A percentile compares a stretch with the other conserved stretches of the same genome.
phyloP scores from a whole-genome alignment of 2,113 vertebrate genomes.

The Oncorhynchus keta region DNA sequence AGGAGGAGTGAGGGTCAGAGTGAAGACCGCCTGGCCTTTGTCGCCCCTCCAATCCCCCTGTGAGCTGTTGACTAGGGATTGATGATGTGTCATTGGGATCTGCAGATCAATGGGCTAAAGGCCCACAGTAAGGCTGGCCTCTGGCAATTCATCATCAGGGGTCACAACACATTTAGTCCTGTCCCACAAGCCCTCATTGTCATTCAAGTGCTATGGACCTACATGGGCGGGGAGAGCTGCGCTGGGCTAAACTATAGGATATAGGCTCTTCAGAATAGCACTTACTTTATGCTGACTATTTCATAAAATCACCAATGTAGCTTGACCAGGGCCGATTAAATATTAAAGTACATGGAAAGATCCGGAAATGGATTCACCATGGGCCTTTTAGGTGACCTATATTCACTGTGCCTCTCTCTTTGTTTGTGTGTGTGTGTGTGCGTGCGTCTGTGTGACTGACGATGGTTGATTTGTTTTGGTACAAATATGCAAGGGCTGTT shows the following conservation, averaged over 20 bases:
- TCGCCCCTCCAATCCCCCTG: conserved; percentile 8
- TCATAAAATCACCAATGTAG: conserved; percentile 6
- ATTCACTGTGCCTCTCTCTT: conserved; percentile 7
- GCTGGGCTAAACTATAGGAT: conserved; percentile 35
- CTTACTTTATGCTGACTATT: conserved; percentile 15
- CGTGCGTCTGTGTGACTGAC: conserved; percentile 1
- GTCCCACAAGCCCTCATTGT: conserved; percentile 56
- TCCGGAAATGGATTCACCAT: conserved; percentile 14
- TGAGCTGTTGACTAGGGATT: conserved; percentile 29
- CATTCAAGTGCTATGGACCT: conserved; percentile 53
- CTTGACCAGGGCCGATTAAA: conserved; percentile 14
- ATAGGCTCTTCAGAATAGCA: conserved; percentile 26
- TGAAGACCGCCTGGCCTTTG: neutral
- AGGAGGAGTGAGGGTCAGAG: neutral
- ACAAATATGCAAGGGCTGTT: neutral
- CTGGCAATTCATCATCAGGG: conserved; percentile 59
- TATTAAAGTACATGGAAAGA: conserved; percentile 15
- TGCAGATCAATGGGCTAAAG: conserved; percentile 51
- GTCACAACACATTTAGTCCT: conserved; percentile 61
- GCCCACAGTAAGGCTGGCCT: conserved; percentile 40
- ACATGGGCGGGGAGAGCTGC: conserved; percentile 5
- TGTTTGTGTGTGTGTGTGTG: conserved; percentile 23
- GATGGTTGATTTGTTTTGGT: neutral
- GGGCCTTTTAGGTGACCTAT: conserved; percentile 13
- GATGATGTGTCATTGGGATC: conserved; percentile 56